Base-by-base conservation (phyloP, 2,888 invertebrate species). In the Pseudeuparius sepicola region DNA sequence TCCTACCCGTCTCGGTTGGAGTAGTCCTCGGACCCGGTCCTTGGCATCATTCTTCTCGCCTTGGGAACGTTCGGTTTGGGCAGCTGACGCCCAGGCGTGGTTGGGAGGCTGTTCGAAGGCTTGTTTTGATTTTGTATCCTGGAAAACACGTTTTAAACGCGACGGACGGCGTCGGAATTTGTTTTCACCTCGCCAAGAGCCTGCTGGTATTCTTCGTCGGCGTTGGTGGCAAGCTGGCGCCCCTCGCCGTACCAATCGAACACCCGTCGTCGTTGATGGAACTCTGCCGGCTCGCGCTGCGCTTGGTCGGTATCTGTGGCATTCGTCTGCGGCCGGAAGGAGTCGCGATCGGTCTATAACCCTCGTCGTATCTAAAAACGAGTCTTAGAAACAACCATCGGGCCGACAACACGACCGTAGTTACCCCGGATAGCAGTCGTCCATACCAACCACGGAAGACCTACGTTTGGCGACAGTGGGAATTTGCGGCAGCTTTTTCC, bases 51-150 rank as follows among this genome's bases (percentile, higher is more conserved):
- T 30, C 57, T 53, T 36, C 51, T 54, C 23, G 52, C 50, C 48
- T 56, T 63, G 50, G 58, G 55, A 27, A 54, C 45, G 43, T 60
- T 60, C 4, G 61, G 62, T 44, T 57, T 59, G 45, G 69, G 70
- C 48, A 68, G 58, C 55, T 68, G 68, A 40, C 69, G 57, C 39
- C 69, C 69, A 15, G 70, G 70, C 14, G 70, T 70, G 9, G 69
- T 65, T 29, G 69, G 71, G 45, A 71, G 57, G 44, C 68, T 68
- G 39, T 56, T 59, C 39, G 48, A 51, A 3, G 44, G 35, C 27
- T 46, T 46, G 14, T 32, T 12, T 58, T 38, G 20, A 7, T 7
- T 7, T 20, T 20, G 20, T 7, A n/a, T 20, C 20, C n/a, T 20
- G n/a, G n/a, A n/a, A n/a, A n/a, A n/a, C n/a, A n/a, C n/a, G n/a